phyloP scores from a whole-genome alignment of 2,888 invertebrate genomes.

The Masnerella sp. region DNA sequence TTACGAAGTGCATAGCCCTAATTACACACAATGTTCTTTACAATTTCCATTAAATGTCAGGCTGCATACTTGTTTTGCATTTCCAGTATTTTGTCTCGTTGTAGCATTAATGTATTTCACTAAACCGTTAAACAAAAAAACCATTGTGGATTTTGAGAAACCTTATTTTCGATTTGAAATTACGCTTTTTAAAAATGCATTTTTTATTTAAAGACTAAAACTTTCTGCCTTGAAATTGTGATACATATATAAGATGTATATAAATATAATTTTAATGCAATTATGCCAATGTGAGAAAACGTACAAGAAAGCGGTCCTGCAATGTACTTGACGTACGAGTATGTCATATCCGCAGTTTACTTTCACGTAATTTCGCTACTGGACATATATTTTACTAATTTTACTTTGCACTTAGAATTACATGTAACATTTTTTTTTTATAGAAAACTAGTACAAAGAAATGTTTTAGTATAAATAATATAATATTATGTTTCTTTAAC shows the following conservation, averaged over 20 bases:
- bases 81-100: not conserved
- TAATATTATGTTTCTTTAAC: too few species aligned
- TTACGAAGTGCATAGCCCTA: conserved; percentile 18
- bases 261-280: conserved; percentile 8
- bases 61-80: not conserved
- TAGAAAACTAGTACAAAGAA: too few species aligned
- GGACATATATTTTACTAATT: not conserved
- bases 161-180: too few species aligned
- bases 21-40: conserved; percentile 17
- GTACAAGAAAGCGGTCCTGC: conserved; percentile 6
- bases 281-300: conserved; percentile 7
- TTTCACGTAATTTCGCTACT: conserved; percentile 16
- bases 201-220: not conserved
- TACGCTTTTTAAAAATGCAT: too few species aligned
- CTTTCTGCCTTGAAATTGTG: not conserved
- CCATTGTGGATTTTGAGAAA: too few species aligned
- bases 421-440: too few species aligned
- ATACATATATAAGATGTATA: not conserved
- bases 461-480: too few species aligned
- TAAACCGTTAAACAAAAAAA: too few species aligned
- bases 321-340: conserved; percentile 5
- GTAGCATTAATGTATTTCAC: not conserved
- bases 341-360: not conserved
- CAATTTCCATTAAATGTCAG: too few species aligned
- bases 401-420: conserved; percentile 1